These are phyloP conservation scores for Noctua fimbriata DNA, from an alignment of 2,888 invertebrate species.

Conservation along the genomic window DNA sequence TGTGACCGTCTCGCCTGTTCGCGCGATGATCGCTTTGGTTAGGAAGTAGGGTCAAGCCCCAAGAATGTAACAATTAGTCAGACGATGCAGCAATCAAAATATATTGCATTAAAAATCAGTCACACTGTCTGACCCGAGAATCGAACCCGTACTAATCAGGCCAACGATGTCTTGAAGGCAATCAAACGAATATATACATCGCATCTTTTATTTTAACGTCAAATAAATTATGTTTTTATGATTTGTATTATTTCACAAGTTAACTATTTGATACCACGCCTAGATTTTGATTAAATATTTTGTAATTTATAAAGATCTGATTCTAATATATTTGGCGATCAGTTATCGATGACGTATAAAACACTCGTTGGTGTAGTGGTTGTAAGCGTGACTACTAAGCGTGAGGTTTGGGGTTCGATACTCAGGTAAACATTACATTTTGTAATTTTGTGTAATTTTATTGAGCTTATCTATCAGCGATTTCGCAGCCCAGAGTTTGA, in stretches of 20 bases:
- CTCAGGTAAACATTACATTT: too few species aligned
- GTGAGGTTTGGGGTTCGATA: too few species aligned
- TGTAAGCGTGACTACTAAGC: too few species aligned
- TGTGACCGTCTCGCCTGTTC: neutral
- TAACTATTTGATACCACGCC: slow-evolving; percentile 23
- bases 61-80: slow-evolving; percentile 14
- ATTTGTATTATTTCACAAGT: slow-evolving; percentile 21
- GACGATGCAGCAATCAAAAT: slow-evolving; percentile 12
- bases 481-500: too few species aligned
- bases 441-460: too few species aligned
- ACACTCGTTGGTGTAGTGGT: too few species aligned
- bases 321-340: neutral
- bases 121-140: neutral
- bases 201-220: slow-evolving; percentile 21
- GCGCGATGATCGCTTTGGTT: neutral
- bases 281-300: slow-evolving; percentile 17
- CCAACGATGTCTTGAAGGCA: slow-evolving; percentile 18
- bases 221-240: slow-evolving; percentile 33
- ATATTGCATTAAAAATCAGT: slow-evolving; percentile 37
- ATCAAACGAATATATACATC: slow-evolving; percentile 9
- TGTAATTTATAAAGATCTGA: neutral
- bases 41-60: neutral
- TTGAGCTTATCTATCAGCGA: too few species aligned
- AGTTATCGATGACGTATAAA: neutral
- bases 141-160: slow-evolving; percentile 28